Evolutionary conservation across 2,888 invertebrate genomes (phyloP).

Genomic region (Carterocephalus palaemon): DNA sequence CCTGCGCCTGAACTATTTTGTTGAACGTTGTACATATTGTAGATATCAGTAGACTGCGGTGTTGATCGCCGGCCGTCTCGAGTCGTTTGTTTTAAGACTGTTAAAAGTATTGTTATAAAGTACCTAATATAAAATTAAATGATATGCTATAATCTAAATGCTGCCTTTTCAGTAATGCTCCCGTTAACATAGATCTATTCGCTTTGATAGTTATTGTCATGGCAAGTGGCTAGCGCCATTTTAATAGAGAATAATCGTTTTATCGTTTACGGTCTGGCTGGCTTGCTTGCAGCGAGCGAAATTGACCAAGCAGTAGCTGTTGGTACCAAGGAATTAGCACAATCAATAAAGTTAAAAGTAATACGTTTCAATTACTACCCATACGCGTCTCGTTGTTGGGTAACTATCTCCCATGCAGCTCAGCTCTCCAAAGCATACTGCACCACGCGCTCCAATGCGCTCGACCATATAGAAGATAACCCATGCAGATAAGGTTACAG

Average conservation of each 20-base stretch:
- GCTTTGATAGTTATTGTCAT: conserved; percentile 20
- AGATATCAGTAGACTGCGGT: conserved; percentile 53
- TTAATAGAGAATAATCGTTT: conserved; percentile 33
- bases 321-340: too few species aligned
- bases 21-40: conserved; percentile 70
- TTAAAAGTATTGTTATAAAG: conserved; percentile 77
- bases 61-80: conserved; percentile 64
- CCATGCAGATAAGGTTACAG: too few species aligned
- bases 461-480: too few species aligned
- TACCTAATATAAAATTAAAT: conserved; percentile 67
- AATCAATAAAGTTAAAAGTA: too few species aligned
- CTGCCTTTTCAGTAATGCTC: conserved; percentile 30
- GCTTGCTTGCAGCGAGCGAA: conserved; percentile 33
- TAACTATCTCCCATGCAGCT: too few species aligned
- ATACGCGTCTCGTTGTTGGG: too few species aligned
- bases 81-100: conserved; percentile 78
- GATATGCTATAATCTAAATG: conserved; percentile 52
- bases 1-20: conserved; percentile 56
- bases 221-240: conserved; percentile 31
- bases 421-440: too few species aligned
- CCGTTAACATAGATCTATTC: conserved; percentile 15
- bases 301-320: too few species aligned
- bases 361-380: too few species aligned
- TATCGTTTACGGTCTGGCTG: conserved; percentile 30
- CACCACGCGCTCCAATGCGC: too few species aligned